Percentiles rank a stretch among this genome's conserved stretches.
These are phyloP conservation scores for Aphaenogaster rudis DNA, from an alignment of 1,140 invertebrate genomes.

Conservation along the genomic window DNA sequence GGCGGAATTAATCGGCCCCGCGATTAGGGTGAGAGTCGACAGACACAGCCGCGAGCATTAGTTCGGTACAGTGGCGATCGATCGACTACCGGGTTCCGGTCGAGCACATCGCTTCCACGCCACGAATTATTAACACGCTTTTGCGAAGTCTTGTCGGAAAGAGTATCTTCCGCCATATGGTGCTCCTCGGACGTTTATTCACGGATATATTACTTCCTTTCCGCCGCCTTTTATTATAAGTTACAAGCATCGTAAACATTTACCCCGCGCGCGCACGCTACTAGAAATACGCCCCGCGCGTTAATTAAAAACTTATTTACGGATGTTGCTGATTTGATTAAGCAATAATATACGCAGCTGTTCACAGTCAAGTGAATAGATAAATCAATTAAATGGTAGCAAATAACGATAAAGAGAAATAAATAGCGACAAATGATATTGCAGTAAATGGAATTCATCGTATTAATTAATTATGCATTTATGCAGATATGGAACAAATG, in stretches of 20 bases:
- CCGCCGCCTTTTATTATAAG: constrained; percentile 45
- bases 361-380: background rate
- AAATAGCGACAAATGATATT: constrained; percentile 7
- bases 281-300: constrained; percentile 24
- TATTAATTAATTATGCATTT: background rate
- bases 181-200: constrained; percentile 53
- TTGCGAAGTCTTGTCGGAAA: constrained; percentile 58
- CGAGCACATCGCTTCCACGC: constrained; percentile 53
- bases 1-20: constrained; percentile 55
- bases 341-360: background rate
- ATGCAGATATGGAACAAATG: background rate
- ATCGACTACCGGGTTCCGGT: constrained; percentile 54
- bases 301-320: constrained; percentile 55
- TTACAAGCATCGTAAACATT: constrained; percentile 50
- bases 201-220: constrained; percentile 50
- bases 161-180: constrained; percentile 58
- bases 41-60: constrained; percentile 55
- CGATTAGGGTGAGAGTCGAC: constrained; percentile 58
- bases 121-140: constrained; percentile 64
- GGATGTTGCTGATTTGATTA: constrained; percentile 3
- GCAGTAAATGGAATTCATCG: background rate
- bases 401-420: background rate
- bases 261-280: background rate
- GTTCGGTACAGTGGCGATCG: constrained; percentile 54
- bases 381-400: background rate